A percentile compares a stretch with the other conserved stretches of the same genome.
phyloP scores from a whole-genome alignment of 2,113 vertebrate genomes.

The Hippocampus abdominalis region DNA sequence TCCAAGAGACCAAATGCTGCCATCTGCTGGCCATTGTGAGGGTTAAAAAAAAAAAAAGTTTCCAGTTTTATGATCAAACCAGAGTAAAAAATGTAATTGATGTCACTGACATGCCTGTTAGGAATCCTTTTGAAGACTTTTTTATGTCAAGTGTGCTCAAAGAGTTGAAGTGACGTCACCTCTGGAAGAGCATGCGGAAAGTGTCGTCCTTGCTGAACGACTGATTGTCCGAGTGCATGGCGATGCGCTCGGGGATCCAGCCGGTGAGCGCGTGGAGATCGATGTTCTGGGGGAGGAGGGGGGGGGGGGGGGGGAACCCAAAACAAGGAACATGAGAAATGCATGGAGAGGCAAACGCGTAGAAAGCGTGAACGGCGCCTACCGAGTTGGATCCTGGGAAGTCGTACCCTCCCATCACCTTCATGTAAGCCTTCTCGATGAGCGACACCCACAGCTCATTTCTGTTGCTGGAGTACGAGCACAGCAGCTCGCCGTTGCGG shows the following conservation, averaged over 20 bases:
- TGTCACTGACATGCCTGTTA: too few relatives aligned
- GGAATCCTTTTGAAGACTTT: too few relatives aligned
- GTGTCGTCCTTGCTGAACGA: slow-evolving; percentile 89
- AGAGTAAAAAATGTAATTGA: too few relatives aligned
- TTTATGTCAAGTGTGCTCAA: too few relatives aligned
- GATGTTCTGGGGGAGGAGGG: slow-evolving; percentile 84
- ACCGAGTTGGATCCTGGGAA: slow-evolving; percentile 98
- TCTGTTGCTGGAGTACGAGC: slow-evolving; percentile 96
- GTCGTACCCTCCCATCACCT: slow-evolving; percentile 98
- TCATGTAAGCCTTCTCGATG: slow-evolving; percentile 99
- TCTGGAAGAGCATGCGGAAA: slow-evolving; percentile 97
- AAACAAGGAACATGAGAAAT: background rate
- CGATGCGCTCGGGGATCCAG: slow-evolving; percentile 98
- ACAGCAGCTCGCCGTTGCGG: slow-evolving; percentile 90
- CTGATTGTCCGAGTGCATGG: slow-evolving; percentile 99
- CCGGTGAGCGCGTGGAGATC: slow-evolving; percentile 96
- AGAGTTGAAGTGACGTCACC: slow-evolving; percentile 63
- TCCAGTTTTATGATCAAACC: too few relatives aligned
- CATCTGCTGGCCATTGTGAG: too few relatives aligned
- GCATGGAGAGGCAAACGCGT: too few relatives aligned
- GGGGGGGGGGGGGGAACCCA: background rate
- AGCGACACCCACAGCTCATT: slow-evolving; percentile 97
- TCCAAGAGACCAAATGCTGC: too few relatives aligned
- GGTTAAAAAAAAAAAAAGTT: too few relatives aligned
- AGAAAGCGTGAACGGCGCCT: slow-evolving; percentile 53